phyloP scores from a whole-genome alignment of 2,113 vertebrate genomes.

The Leptocoma aspasia region DNA sequence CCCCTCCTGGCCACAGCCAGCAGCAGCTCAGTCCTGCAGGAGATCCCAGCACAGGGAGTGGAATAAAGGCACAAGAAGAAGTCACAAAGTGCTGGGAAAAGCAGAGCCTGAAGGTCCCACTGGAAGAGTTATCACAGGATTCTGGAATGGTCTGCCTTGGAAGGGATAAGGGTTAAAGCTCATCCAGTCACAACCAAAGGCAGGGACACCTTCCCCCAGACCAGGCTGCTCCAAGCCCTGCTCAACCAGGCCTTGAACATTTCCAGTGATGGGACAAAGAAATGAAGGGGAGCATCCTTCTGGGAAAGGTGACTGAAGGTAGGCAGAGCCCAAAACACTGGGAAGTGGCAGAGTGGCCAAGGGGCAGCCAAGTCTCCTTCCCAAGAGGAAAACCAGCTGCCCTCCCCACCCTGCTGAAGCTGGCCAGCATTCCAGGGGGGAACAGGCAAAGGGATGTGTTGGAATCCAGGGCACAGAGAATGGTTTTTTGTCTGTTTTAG shows the following conservation, averaged over 20 bases:
- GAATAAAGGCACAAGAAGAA: neutral
- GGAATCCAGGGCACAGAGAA: too few species aligned
- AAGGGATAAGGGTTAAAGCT: neutral
- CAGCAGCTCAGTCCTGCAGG: neutral
- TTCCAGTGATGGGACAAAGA: neutral
- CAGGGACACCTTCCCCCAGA: neutral
- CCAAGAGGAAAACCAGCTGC: neutral
- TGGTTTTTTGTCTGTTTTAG: too few species aligned
- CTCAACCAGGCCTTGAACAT: too few species aligned
- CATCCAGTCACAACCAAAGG: neutral
- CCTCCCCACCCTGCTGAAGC: neutral
- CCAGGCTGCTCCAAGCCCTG: neutral
- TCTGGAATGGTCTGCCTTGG: neutral
- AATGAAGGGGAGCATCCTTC: neutral
- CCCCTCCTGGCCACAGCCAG: neutral
- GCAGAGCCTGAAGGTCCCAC: accelerated
- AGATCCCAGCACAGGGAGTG: neutral
- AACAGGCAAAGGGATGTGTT: neutral
- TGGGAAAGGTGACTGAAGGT: neutral
- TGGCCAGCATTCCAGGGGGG: neutral
- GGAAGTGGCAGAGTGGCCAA: neutral
- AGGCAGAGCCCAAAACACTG: neutral
- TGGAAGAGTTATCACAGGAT: neutral
- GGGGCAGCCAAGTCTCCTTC: neutral
- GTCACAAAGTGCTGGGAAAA: neutral